Percentiles rank a stretch among this genome's conserved stretches.
Evolutionary conservation across 2,113 vertebrate genomes (phyloP).

Genomic region (Heliornis fulica): DNA sequence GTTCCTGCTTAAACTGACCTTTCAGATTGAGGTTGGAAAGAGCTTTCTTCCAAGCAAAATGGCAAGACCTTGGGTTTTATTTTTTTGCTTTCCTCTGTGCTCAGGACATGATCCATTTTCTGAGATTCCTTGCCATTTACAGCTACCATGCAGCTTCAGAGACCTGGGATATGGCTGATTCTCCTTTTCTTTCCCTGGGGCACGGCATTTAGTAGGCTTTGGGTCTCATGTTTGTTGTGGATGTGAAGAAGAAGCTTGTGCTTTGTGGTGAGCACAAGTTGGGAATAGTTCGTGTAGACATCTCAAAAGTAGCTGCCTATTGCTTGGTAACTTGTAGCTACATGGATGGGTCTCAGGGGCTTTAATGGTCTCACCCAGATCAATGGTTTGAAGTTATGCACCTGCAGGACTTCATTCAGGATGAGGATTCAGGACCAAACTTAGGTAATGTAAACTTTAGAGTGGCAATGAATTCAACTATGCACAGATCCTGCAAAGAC

Average conservation of each 20-base stretch:
- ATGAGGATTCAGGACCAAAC: neutral
- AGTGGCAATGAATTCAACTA: neutral
- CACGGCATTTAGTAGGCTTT: neutral
- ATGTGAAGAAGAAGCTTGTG: neutral
- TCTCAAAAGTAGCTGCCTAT: neutral
- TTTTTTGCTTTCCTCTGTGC: neutral
- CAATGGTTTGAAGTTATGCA: neutral
- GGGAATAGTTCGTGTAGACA: neutral
- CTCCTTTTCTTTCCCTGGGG: neutral
- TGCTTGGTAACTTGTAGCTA: neutral
- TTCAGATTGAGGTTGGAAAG: neutral
- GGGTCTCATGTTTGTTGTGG: neutral
- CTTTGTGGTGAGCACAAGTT: neutral
- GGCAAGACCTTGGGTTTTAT: neutral
- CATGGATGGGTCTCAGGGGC: neutral
- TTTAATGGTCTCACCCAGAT: neutral
- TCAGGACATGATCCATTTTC: neutral
- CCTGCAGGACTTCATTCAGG: neutral
- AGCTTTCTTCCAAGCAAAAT: neutral
- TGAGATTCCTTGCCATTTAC: neutral
- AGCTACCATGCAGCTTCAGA: neutral
- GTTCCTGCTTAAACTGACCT: neutral
- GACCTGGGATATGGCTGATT: neutral
- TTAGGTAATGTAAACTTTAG: accelerated
- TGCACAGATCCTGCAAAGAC: neutral